Evolutionary conservation across 1,140 invertebrate genomes (phyloP).

Genomic region (Leptonema lineaticorne): DNA sequence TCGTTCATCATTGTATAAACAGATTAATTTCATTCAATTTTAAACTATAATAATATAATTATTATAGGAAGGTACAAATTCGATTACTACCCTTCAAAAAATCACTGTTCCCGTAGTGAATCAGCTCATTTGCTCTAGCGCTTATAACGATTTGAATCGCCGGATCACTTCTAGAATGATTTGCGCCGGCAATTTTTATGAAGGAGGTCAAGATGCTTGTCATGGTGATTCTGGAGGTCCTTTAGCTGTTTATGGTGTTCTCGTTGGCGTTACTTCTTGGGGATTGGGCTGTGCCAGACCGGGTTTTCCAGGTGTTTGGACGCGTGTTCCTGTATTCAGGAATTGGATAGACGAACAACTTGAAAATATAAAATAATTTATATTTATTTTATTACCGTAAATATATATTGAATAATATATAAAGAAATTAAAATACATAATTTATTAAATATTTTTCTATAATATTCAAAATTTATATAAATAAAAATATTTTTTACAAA

Average conservation of each 20-base stretch:
- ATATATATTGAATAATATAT: no score
- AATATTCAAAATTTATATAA: no score
- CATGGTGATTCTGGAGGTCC: constrained; percentile 37
- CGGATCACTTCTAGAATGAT: constrained; percentile 64
- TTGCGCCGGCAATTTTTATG: constrained; percentile 60
- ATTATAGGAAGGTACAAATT: background rate
- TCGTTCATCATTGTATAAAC: background rate
- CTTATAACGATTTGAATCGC: constrained; percentile 38
- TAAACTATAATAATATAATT: no score
- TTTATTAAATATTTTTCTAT: no score
- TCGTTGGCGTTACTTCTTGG: constrained; percentile 67
- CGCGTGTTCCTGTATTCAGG: constrained; percentile 57
- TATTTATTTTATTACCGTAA: no score
- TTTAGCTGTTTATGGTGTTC: constrained; percentile 43
- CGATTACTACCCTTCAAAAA: constrained; percentile 43
- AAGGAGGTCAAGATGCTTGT: constrained; percentile 47
- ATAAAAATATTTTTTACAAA: background rate
- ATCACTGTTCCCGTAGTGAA: constrained; percentile 50
- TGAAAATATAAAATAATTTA: no score
- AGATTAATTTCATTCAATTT: constrained; percentile 37
- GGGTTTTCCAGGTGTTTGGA: constrained; percentile 67
- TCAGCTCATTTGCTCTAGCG: constrained; percentile 42
- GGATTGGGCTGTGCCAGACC: constrained; percentile 64
- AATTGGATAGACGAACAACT: no score
- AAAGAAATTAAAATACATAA: no score